Evolutionary conservation across 2,888 invertebrate species (phyloP).

Genomic region (Ditula angustiorana): DNA sequence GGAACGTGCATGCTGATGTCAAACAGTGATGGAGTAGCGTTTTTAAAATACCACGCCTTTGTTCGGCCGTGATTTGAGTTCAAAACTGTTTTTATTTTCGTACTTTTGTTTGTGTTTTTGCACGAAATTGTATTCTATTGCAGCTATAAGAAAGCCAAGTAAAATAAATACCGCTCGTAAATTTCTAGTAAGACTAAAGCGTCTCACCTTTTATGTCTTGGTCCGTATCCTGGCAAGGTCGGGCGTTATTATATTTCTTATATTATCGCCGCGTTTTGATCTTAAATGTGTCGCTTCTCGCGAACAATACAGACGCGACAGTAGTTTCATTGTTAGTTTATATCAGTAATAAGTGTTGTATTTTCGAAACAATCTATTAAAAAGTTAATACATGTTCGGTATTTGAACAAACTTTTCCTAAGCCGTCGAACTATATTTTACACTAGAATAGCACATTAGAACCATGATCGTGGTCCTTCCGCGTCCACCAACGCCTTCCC

Average conservation of each 20-base stretch:
- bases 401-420: no score
- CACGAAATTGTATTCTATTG: background rate
- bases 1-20: slow-evolving; percentile 51
- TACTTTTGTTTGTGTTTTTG: slow-evolving; percentile 1
- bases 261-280: slow-evolving; percentile 7
- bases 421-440: no score
- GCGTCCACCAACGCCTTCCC: no score
- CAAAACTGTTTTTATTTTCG: background rate
- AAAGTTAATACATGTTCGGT: no score
- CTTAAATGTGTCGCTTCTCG: background rate
- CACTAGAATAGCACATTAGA: no score
- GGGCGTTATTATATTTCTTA: slow-evolving; percentile 7
- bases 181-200: slow-evolving; percentile 14
- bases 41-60: background rate
- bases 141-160: slow-evolving; percentile 3
- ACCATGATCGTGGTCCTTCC: no score
- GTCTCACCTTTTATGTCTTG: slow-evolving; percentile 16
- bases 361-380: background rate
- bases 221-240: slow-evolving; percentile 7
- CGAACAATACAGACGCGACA: background rate
- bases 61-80: background rate
- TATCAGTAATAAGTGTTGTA: background rate
- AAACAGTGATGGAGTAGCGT: slow-evolving; percentile 12
- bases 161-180: slow-evolving; percentile 10
- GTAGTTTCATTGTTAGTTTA: background rate